phyloP scores from a whole-genome alignment of 2,888 invertebrate species.

The Oscheius sp. region DNA sequence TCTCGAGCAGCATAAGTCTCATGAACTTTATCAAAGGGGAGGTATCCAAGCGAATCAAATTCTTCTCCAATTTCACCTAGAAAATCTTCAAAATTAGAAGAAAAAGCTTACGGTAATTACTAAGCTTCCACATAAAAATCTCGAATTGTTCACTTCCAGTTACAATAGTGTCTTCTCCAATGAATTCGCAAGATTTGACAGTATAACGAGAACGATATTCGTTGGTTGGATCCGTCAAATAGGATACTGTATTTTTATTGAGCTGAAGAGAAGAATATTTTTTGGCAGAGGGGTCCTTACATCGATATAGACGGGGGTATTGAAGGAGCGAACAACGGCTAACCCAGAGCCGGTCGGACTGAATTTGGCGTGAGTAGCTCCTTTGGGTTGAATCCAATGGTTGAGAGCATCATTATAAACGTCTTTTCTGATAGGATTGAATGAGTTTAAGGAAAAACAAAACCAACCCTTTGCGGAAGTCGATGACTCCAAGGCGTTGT shows the following conservation, averaged over 20 bases:
- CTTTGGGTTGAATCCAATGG: neutral
- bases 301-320: conserved; percentile 25
- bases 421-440: neutral
- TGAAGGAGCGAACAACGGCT: conserved; percentile 17
- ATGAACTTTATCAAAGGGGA: neutral
- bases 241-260: conserved; percentile 6
- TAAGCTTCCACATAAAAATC: conserved; percentile 87
- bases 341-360: conserved; percentile 22
- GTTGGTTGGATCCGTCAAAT: conserved; percentile 79
- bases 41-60: no score
- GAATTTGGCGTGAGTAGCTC: conserved; percentile 24
- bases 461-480: conserved; percentile 9
- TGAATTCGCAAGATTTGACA: conserved; percentile 95
- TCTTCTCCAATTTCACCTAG: neutral
- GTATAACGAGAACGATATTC: conserved; percentile 94
- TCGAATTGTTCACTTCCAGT: conserved; percentile 96
- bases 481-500: neutral
- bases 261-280: conserved; percentile 31
- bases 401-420: neutral
- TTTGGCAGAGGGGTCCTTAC: neutral
- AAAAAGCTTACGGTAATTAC: neutral
- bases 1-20: neutral
- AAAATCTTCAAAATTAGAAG: neutral
- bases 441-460: neutral
- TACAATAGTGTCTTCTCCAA: conserved; percentile 83